Evolutionary conservation across 2,888 invertebrate genomes (phyloP), one percentile per base, ranked within the genome.

Genomic region (Lordiphosa fenestrarum): DNA sequence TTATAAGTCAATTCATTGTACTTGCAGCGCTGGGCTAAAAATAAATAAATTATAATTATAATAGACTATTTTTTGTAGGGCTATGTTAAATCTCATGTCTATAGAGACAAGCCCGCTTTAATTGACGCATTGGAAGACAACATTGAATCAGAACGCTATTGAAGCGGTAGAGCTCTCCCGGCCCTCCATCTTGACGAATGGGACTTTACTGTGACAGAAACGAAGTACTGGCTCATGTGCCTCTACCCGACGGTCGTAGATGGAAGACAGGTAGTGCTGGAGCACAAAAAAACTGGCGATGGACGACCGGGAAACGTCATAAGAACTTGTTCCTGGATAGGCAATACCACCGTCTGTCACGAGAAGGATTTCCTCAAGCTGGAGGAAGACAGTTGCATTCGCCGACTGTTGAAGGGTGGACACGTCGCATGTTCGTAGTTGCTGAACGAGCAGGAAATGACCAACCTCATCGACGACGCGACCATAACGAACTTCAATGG

Each of bases 271-370:
- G 13, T 48, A 3, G 23, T 48, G 9, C 10, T 48, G 13, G 39
- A 38, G 9, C 25, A 13, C 30, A n/a, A 49, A 49, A 30, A 30
- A 39, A 15, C 6, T 49, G 30, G 39, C 39, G 15, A 39, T 39
- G 39, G 49, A 49, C n/a, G 5, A 10, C 30, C 25, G 21, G 33
- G 38, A 53, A 39, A 38, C n/a, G 41, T 48, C 41, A n/a, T 54
- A 15, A 36, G 53, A n/a, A 23, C 38, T 15, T 63, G 59, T 7
- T 33, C 47, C 6, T 44, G 25, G 0, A 63, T 56, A 3, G 36
- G 44, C 39, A 59, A 56, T 21, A 41, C 51, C 5, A 63, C 57
- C 2, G n/a, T n/a, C n/a, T n/a, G n/a, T n/a, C n/a, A n/a, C n/a
- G n/a, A n/a, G n/a, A n/a, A n/a, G n/a, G n/a, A n/a, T n/a, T n/a